phyloP scores from a whole-genome alignment of 2,113 vertebrate species.

The Noctilio leporinus region DNA sequence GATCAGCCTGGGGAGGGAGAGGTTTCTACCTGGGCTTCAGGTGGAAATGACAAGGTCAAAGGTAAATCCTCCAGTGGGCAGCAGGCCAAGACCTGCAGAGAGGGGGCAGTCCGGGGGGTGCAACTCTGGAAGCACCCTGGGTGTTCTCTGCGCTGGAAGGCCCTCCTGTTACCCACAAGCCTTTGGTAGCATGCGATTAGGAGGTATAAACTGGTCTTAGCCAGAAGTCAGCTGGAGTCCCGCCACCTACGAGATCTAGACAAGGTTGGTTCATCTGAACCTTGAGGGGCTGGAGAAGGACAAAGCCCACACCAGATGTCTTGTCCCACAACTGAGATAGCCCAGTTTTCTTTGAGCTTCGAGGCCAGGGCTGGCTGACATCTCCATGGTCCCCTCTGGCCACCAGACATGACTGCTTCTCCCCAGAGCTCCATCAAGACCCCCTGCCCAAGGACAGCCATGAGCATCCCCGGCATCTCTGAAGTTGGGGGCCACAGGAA shows the following conservation, averaged over 20 bases:
- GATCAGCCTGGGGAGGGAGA: neutral
- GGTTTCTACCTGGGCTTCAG: neutral
- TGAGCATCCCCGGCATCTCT: neutral
- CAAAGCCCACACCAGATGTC: neutral
- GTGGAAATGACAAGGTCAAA: neutral
- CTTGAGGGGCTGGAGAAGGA: neutral
- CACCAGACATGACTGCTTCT: neutral
- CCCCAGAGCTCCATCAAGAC: neutral
- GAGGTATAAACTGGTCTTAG: neutral
- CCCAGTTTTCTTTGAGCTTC: neutral
- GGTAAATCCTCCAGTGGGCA: neutral
- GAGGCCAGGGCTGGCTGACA: neutral
- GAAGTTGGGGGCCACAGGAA: neutral
- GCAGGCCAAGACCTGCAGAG: neutral
- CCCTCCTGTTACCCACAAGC: neutral
- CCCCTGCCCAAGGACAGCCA: neutral
- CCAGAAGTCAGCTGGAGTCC: neutral
- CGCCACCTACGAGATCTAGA: neutral
- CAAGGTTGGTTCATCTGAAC: neutral
- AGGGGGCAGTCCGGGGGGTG: neutral
- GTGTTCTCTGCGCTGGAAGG: neutral
- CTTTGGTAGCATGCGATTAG: neutral
- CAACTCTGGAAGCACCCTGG: too few relatives aligned
- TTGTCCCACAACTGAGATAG: neutral
- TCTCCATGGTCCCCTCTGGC: neutral